These are phyloP conservation scores for Cydia splendana DNA, from an alignment of 1,140 invertebrate species.

Conservation along the genomic window DNA sequence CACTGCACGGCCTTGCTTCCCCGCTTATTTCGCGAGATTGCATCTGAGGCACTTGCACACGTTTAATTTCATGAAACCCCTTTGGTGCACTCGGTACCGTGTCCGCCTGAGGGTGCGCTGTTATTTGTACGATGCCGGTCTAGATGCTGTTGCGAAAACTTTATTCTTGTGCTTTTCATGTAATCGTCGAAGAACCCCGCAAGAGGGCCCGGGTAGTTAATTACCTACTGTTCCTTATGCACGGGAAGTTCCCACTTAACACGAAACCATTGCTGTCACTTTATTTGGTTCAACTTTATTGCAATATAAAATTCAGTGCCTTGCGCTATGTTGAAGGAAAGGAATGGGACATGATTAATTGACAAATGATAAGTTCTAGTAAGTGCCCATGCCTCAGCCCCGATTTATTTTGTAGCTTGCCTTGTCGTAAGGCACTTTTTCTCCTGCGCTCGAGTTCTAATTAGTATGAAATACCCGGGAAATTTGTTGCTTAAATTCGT, in stretches of 20 bases:
- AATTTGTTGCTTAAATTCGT: conserved; percentile 2
- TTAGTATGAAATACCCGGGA: not conserved
- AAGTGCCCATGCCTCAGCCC: no score
- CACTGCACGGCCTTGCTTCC: conserved; percentile 32
- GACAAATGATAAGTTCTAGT: no score
- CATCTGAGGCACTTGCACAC: conserved; percentile 37
- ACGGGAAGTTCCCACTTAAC: not conserved
- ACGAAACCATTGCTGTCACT: not conserved
- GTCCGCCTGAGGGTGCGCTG: conserved; percentile 21
- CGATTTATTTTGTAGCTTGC: not conserved
- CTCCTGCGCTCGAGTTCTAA: not conserved
- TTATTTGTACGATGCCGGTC: conserved; percentile 17
- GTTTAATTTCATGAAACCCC: conserved; percentile 33
- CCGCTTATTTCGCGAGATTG: conserved; percentile 46
- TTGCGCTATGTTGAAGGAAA: no score
- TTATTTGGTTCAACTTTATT: not conserved
- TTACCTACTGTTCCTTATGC: not conserved
- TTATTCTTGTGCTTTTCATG: conserved; percentile 10
- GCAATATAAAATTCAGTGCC: not conserved
- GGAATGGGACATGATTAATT: no score
- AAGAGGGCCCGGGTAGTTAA: not conserved
- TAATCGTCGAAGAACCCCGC: conserved; percentile 23
- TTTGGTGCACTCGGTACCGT: conserved; percentile 30
- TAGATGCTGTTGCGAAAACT: conserved; percentile 25
- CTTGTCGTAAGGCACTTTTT: not conserved